A percentile compares a stretch with the other conserved stretches of the same genome.
Evolutionary conservation across 2,797 vertebrate genomes (phyloP).

Genomic region (Falco peregrinus): DNA sequence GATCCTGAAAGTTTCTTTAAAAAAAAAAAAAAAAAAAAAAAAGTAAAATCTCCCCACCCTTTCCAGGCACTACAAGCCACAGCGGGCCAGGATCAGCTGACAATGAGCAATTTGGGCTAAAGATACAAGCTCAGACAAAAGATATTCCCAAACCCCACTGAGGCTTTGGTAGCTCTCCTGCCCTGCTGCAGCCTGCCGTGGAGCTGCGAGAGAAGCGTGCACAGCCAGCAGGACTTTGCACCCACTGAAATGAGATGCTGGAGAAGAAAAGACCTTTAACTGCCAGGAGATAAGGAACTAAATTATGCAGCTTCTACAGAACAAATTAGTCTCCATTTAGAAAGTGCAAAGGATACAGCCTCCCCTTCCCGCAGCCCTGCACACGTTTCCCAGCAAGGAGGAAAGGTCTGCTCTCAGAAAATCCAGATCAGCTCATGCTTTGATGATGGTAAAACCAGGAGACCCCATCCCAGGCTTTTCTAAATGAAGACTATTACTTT

Average conservation of each 20-base stretch:
- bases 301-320: neutral
- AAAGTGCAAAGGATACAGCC: neutral
- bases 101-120: neutral
- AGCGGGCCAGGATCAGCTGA: slow-evolving; percentile 29
- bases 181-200: neutral
- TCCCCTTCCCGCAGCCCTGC: neutral
- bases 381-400: neutral
- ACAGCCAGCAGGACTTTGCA: neutral
- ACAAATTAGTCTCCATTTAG: neutral
- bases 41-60: neutral
- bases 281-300: neutral
- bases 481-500: neutral
- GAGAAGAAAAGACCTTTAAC: neutral
- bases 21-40: neutral
- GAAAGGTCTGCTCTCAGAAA: neutral
- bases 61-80: slow-evolving; percentile 4
- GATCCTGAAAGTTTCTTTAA: neutral
- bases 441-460: neutral
- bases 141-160: neutral
- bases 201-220: neutral
- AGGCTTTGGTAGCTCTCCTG: rapidly evolving
- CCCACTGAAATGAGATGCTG: neutral
- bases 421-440: neutral
- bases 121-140: slow-evolving; percentile 22
- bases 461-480: neutral